Evolutionary conservation across 1,140 invertebrate species (phyloP), one percentile per base, ranked within the genome.

Genomic region (Akabosia matsudoensis): DNA sequence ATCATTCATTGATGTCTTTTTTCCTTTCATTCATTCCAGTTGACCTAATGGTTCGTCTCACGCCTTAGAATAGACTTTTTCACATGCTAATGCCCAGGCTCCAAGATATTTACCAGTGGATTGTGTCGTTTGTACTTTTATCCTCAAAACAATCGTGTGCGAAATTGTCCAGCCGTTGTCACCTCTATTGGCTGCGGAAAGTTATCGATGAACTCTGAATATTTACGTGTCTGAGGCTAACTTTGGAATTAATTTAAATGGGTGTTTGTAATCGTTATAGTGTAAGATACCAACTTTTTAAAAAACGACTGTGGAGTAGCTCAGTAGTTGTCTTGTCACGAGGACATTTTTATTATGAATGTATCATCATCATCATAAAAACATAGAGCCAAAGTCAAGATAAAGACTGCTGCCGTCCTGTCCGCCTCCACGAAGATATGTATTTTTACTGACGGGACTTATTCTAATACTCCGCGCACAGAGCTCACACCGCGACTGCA

Each of bases 351-450:
- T 61, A 61, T 61, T 61, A 24, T 24, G 54, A 3, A 61, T 22
- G 24, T 61, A 61, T 61, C 54, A 61, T 61, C 54, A 61, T 61
- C 54, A 13, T n/a, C n/a, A n/a, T n/a, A 18, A 56, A 31, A 67
- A 67, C 13, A 30, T 67, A 28, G 61, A 67, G 28, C 28, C 61
- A 67, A 67, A 24, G 31, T n/a, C 4, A 22, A 61, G 61, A 67
- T 67, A 67, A 67, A 67, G 22, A 67, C 61, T 67, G 61, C 31
- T 67, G 61, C 61, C 61, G 61, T 30, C 61, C 61, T 67, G 61
- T 67, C 61, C 61, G 61, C 61, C 61, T 67, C 61, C 61, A 67
- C 61, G 28, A 67, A 67, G 61, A 67, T 28, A 67, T 67, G 31
- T 22, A 67, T 67, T 30, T 67, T 28, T 61, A 61, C 24, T 10